Percentiles rank a stretch among this genome's conserved stretches.
Conservation (phyloP, 2,888 invertebrate species). For the Sthenelais limicola region DNA sequence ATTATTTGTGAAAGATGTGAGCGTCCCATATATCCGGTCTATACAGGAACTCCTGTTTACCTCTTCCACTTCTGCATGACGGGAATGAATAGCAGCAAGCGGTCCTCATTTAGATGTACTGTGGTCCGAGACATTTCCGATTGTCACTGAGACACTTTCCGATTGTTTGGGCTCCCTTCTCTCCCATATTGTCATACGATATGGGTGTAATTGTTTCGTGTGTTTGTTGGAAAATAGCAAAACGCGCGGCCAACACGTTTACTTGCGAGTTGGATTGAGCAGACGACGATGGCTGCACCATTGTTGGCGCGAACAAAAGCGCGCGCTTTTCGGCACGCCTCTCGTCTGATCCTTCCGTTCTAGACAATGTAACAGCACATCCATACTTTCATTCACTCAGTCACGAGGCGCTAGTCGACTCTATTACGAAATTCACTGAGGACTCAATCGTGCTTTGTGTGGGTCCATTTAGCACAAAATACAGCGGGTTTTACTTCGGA, state of each 20-base stretch:
- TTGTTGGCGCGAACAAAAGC: slow-evolving; percentile 39
- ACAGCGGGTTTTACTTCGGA: slow-evolving; percentile 19
- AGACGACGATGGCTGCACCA: slow-evolving; percentile 24
- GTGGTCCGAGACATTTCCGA: too few relatives aligned
- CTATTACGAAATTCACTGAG: slow-evolving; percentile 3
- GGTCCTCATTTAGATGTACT: too few relatives aligned
- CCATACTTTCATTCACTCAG: slow-evolving; percentile 2
- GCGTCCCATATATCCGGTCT: too few relatives aligned
- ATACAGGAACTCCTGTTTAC: too few relatives aligned
- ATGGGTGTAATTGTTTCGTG: slow-evolving; percentile 33
- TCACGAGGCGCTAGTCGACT: slow-evolving; percentile 24
- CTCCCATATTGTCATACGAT: slow-evolving; percentile 24
- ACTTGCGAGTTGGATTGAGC: slow-evolving; percentile 3
- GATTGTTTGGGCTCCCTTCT: too few relatives aligned
- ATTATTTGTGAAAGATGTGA: too few relatives aligned
- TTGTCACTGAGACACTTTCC: too few relatives aligned
- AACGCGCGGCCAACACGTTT: slow-evolving; percentile 32
- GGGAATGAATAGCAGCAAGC: too few relatives aligned
- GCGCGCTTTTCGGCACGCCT: slow-evolving; percentile 28
- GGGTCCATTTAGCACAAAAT: slow-evolving; percentile 31
- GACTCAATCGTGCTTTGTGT: slow-evolving; percentile 17
- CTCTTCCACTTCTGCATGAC: too few relatives aligned
- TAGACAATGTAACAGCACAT: slow-evolving; percentile 21
- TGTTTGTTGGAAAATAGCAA: slow-evolving; percentile 33
- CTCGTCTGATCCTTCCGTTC: slow-evolving; percentile 12